phyloP scores from a whole-genome alignment of 1,140 invertebrate genomes.

The Delia radicum region DNA sequence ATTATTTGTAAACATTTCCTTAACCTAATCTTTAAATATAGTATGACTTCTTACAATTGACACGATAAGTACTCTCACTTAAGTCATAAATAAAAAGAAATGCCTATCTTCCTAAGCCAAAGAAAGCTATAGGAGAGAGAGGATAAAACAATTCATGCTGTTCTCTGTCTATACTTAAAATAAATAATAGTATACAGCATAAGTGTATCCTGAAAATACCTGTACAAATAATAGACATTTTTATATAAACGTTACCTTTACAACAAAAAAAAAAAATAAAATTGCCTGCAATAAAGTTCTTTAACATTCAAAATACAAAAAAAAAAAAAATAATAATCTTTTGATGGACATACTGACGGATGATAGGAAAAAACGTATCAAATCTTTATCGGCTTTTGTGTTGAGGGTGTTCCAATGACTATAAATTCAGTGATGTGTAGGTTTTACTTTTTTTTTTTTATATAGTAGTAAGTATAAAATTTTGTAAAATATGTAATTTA shows the following conservation, averaged over 20 bases:
- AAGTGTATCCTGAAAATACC: background rate
- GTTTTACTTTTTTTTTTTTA: background rate
- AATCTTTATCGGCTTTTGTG: constrained; percentile 7
- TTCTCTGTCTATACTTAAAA: background rate
- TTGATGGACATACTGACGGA: background rate
- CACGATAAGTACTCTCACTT: background rate
- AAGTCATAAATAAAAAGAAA: background rate
- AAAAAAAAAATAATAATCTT: background rate
- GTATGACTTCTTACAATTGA: background rate
- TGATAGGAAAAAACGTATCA: background rate
- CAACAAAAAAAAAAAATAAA: background rate
- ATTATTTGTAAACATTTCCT: no score
- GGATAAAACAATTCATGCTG: background rate
- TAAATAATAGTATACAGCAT: background rate
- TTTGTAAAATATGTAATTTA: background rate
- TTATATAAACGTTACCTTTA: background rate
- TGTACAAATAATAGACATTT: background rate
- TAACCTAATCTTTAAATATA: background rate
- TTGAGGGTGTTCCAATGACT: background rate
- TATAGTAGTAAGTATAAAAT: no score
- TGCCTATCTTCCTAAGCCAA: background rate
- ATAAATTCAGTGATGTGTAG: background rate
- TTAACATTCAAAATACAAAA: background rate
- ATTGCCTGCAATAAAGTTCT: background rate
- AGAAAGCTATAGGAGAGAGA: background rate